Percentiles rank a stretch among this genome's conserved stretches.
Evolutionary conservation across 2,797 vertebrate species (phyloP).

Genomic region (Benthosema pterotum): DNA sequence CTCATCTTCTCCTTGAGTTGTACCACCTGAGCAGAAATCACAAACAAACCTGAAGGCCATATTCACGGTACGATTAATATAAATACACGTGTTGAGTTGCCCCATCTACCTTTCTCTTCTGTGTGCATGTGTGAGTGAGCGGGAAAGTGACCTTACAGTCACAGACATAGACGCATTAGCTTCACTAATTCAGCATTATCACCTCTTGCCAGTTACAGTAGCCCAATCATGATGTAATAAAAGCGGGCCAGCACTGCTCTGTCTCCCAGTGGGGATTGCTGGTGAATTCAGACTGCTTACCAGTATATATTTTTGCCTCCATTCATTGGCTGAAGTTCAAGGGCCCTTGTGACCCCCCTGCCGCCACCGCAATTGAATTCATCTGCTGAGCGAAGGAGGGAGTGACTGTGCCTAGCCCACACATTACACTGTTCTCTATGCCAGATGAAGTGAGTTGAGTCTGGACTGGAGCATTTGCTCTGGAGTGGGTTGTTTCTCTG

Average conservation of each 20-base stretch:
- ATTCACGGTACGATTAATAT: no score
- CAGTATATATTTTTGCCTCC: conserved; percentile 47
- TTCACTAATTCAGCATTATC: no score
- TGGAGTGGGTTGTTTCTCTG: conserved; percentile 19
- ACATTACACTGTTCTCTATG: conserved; percentile 30
- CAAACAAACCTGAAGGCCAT: no score
- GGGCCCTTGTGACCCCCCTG: conserved; percentile 47
- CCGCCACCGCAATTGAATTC: conserved; percentile 28
- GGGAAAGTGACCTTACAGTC: no score
- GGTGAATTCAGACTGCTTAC: conserved; percentile 26
- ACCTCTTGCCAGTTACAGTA: conserved; percentile 15
- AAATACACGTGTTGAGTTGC: not conserved
- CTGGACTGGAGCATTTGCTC: not conserved
- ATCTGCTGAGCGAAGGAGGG: conserved; percentile 29
- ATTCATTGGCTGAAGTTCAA: conserved; percentile 46
- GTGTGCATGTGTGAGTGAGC: no score
- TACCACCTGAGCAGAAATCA: no score
- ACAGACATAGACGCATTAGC: no score
- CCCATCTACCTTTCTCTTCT: not conserved
- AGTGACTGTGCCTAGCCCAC: conserved; percentile 22
- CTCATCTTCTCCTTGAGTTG: no score
- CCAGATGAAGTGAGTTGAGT: conserved; percentile 17
- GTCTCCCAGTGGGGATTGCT: conserved; percentile 25
- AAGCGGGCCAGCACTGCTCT: not conserved
- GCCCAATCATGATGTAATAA: not conserved